Percentiles rank a stretch among this genome's conserved stretches.
phyloP scores from a whole-genome alignment of 2,888 invertebrate genomes.

The Drosophila mimetica region DNA sequence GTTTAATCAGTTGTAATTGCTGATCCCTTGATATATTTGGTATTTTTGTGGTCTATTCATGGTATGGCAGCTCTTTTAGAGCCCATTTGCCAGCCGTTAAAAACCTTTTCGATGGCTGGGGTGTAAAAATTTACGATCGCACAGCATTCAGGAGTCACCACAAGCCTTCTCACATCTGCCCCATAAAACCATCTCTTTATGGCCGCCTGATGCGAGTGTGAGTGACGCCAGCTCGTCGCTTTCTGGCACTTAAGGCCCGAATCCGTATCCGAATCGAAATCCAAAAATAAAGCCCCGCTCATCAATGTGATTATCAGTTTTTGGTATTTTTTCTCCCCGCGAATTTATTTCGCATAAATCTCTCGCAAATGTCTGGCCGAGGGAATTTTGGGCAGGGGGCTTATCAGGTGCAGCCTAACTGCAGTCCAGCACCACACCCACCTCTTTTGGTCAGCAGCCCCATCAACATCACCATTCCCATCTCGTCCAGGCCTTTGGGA shows the following conservation, averaged over 20 bases:
- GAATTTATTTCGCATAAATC: slow-evolving; percentile 67
- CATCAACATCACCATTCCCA: too few relatives aligned
- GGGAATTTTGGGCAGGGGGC: slow-evolving; percentile 1
- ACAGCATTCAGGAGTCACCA: slow-evolving; percentile 7
- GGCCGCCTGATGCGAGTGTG: slow-evolving; percentile 24
- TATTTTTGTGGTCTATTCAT: background rate
- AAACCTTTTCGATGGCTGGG: background rate
- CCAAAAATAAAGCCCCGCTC: slow-evolving; percentile 71
- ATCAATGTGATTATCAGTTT: slow-evolving; percentile 61
- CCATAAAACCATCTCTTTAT: slow-evolving; percentile 45
- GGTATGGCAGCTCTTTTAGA: background rate
- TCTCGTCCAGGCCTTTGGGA: slow-evolving; percentile 13
- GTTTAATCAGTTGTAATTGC: background rate
- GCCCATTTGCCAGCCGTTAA: background rate
- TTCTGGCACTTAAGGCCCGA: slow-evolving; percentile 57
- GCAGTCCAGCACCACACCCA: slow-evolving; percentile 27
- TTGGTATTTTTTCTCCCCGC: slow-evolving; percentile 15
- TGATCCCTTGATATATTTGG: background rate
- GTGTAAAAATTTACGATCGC: slow-evolving; percentile 28
- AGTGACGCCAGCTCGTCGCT: slow-evolving; percentile 42
- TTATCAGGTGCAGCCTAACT: slow-evolving; percentile 38
- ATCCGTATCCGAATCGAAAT: too few relatives aligned
- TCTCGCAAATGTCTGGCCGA: slow-evolving; percentile 35
- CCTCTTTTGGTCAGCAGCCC: background rate
- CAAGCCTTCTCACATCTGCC: slow-evolving; percentile 9